These are phyloP conservation scores for Actinernus sp. DNA, from an alignment of 92 coral and sea anemone species.

Conservation along the genomic window DNA sequence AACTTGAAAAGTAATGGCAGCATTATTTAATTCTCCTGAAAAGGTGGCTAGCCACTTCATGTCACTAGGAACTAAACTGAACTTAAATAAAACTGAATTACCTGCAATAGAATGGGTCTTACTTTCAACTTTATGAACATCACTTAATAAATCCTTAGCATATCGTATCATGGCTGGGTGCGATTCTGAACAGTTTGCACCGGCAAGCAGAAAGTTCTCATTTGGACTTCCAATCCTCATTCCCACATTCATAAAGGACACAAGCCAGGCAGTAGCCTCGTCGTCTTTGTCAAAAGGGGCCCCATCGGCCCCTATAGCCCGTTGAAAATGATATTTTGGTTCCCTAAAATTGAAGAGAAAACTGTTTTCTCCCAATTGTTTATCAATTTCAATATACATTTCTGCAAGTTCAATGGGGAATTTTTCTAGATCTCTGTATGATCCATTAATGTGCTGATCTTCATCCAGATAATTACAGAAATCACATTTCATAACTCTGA, in stretches of 20 bases:
- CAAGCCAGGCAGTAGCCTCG: slow-evolving; percentile 22
- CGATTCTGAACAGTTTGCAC: slow-evolving; percentile 29
- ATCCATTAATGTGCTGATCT: slow-evolving; percentile 28
- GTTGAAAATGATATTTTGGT: slow-evolving; percentile 2
- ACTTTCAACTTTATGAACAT: slow-evolving; percentile 41
- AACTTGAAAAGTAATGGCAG: slow-evolving; percentile 54
- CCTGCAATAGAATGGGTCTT: slow-evolving; percentile 44
- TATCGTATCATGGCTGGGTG: slow-evolving; percentile 43
- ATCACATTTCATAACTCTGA: too few relatives aligned
- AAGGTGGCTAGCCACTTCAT: slow-evolving; percentile 57
- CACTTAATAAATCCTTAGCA: slow-evolving; percentile 49
- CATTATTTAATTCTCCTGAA: slow-evolving; percentile 59
- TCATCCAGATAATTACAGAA: slow-evolving; percentile 34
- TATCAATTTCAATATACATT: slow-evolving; percentile 29
- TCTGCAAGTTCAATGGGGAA: slow-evolving; percentile 21
- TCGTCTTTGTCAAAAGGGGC: slow-evolving; percentile 26
- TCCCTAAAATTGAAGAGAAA: slow-evolving; percentile 17
- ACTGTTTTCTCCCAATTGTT: slow-evolving; percentile 15
- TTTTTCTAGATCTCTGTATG: slow-evolving; percentile 21
- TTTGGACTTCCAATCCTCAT: slow-evolving; percentile 10
- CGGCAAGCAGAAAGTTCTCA: slow-evolving; percentile 11
- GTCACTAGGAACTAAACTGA: slow-evolving; percentile 43
- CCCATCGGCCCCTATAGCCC: slow-evolving; percentile 17
- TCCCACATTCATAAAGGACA: slow-evolving; percentile 16
- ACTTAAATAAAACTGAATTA: slow-evolving; percentile 45